Base-by-base conservation (phyloP, 1,140 invertebrate species). In the Branchinecta lindahli region DNA sequence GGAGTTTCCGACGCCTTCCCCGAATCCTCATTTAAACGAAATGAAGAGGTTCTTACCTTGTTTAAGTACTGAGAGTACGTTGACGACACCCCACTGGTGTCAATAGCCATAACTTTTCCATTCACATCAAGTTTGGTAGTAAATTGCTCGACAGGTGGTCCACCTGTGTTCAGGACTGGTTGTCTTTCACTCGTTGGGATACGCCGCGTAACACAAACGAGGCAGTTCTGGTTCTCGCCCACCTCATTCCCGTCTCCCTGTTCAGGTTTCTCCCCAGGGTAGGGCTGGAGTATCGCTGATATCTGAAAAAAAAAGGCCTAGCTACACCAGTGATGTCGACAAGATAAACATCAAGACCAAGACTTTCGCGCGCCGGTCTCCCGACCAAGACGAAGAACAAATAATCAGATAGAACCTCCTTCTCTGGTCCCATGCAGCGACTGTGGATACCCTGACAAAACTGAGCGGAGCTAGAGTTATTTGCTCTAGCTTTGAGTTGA, bases 91-190 rank as follows among this genome's bases (percentile, higher is more conserved):
- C 86, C 85, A 76, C 85, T 87, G 66, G 83, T 84, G 79, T 94
- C 90, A 72, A 91, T 80, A 73, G 81, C 84, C 74, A 92, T 83
- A 74, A 97, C 91, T 79, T 87, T 91, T 70, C 90, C 91, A 75
- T 85, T 84, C 71, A 84, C 82, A 80, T 95, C 91, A 77, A 96
- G 83, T 82, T 91, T 91, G 77, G 94, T 91, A 75, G 91, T 91
- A 80, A 96, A 94, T 79, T 94, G 90, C 79, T 94, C 90, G 74
- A 91, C 83, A 75, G 82, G 80, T 76, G 84, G 79, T 75, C 84
- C 81, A 78, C 77, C 75, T 77, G 77, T 73, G 52, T 20, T 61
- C 73, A 74, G 76, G 74, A 67, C 82, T 75, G 85, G 82, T 73
- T 86, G 85, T 76, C 92, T 89, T 78, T 96, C 92, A 76, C 86